Conservation (phyloP, 2,113 vertebrate species). For the Corythoichthys haematopterus region DNA sequence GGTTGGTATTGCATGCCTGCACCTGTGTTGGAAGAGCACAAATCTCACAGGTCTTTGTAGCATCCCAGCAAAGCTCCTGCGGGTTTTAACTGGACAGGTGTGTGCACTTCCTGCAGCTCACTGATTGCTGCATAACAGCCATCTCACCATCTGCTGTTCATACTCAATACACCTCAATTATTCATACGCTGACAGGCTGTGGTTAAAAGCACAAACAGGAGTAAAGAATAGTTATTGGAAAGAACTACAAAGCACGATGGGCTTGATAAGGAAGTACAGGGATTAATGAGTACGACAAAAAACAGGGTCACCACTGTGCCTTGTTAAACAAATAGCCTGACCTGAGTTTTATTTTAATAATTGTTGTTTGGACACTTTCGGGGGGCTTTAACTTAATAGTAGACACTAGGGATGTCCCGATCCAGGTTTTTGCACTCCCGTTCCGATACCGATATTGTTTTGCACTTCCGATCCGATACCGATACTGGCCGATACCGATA, state of each 20-base stretch:
- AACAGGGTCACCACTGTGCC: not conserved
- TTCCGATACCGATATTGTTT: too few relatives aligned
- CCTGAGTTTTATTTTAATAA: too few relatives aligned
- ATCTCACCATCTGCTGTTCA: slow-evolving; percentile 67
- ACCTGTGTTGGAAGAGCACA: slow-evolving; percentile 11
- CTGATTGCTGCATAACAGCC: slow-evolving; percentile 47
- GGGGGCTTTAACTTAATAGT: too few relatives aligned
- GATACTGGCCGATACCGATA: too few relatives aligned
- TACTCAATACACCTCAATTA: slow-evolving; percentile 65
- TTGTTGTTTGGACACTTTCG: too few relatives aligned
- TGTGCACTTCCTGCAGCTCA: slow-evolving; percentile 44
- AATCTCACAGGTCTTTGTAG: not conserved
- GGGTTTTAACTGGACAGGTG: slow-evolving; percentile 52
- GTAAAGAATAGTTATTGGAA: slow-evolving; percentile 25
- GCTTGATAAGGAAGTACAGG: slow-evolving; percentile 36
- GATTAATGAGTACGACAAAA: not conserved
- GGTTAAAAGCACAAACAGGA: slow-evolving; percentile 21
- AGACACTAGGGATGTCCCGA: too few relatives aligned
- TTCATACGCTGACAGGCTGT: slow-evolving; percentile 52
- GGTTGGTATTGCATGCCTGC: slow-evolving; percentile 15
- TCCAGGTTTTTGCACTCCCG: too few relatives aligned
- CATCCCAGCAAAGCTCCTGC: slow-evolving; percentile 23
- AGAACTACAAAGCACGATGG: slow-evolving; percentile 12
- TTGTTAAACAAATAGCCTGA: not conserved
- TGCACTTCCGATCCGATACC: too few relatives aligned